phyloP scores from a whole-genome alignment of 23 tunicate species.

The Trididemnum clinides region DNA sequence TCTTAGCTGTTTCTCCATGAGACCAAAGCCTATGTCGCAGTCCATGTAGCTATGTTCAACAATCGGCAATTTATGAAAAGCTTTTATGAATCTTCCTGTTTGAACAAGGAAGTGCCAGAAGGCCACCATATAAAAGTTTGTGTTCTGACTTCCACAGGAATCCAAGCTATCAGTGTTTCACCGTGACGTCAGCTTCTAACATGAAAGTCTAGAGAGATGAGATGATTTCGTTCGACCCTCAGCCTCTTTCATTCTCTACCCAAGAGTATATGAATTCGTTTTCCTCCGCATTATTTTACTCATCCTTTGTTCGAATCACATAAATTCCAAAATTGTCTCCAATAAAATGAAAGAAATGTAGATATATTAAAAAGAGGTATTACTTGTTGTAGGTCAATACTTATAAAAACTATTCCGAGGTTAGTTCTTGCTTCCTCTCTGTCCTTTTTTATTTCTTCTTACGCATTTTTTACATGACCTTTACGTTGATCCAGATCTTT shows the following conservation, averaged over 20 bases:
- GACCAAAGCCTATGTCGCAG: background rate
- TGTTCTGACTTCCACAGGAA: conserved; percentile 1
- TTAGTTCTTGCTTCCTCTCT: background rate
- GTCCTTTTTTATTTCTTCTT: background rate
- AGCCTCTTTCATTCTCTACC: background rate
- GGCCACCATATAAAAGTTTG: background rate
- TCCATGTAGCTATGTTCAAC: background rate
- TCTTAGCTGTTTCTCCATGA: background rate
- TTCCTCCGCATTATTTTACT: background rate
- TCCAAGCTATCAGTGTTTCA: background rate
- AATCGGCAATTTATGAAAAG: background rate
- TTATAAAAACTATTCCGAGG: background rate
- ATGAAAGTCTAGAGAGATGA: too few species aligned
- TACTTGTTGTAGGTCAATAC: background rate
- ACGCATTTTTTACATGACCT: background rate
- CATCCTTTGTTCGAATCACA: background rate
- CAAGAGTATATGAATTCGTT: background rate
- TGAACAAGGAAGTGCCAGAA: background rate
- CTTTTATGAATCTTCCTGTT: background rate
- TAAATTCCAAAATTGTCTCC: background rate
- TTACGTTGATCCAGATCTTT: background rate
- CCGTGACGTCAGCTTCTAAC: background rate
- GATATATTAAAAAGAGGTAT: background rate
- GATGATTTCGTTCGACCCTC: too few species aligned
- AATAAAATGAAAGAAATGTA: background rate